Percentiles rank a stretch among this genome's conserved stretches.
Evolutionary conservation across 1,140 invertebrate species (phyloP).

Genomic region (Drosophila bipectinata): DNA sequence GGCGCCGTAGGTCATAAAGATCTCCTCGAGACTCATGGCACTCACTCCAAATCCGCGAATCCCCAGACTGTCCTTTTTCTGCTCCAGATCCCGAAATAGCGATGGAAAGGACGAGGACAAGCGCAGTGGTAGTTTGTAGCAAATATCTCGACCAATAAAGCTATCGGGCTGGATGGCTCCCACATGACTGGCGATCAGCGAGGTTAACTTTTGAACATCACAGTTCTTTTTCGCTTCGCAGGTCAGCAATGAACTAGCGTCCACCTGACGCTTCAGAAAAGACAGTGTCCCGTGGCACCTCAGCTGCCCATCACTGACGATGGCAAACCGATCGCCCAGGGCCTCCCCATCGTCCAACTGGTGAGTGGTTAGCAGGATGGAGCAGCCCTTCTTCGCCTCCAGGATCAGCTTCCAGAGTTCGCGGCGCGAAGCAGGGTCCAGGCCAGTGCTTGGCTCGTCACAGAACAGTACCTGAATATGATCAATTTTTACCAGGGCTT

Average conservation of each 20-base stretch:
- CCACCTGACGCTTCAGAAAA: slow-evolving; percentile 93
- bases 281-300: slow-evolving; percentile 92
- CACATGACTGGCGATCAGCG: slow-evolving; percentile 14
- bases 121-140: slow-evolving; percentile 15
- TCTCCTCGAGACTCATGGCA: slow-evolving; percentile 96
- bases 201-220: slow-evolving; percentile 10
- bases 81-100: slow-evolving; percentile 30
- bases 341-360: slow-evolving; percentile 98
- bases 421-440: slow-evolving; percentile 94
- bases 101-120: background rate
- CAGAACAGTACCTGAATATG: slow-evolving; percentile 86
- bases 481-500: background rate
- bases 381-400: slow-evolving; percentile 83
- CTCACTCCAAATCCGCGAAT: slow-evolving; percentile 91
- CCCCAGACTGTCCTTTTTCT: background rate
- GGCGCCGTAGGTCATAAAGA: slow-evolving; percentile 82
- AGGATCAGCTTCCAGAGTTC: slow-evolving; percentile 93
- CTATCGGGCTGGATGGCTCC: background rate
- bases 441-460: slow-evolving; percentile 96
- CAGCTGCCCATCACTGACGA: slow-evolving; percentile 92
- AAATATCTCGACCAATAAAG: slow-evolving; percentile 13
- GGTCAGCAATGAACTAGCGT: slow-evolving; percentile 68
- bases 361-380: slow-evolving; percentile 96
- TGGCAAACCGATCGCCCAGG: slow-evolving; percentile 94
- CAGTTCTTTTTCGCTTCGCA: slow-evolving; percentile 21